A percentile compares a stretch with the other conserved stretches of the same genome.
Evolutionary conservation across 2,113 vertebrate species (phyloP).

Genomic region (Oncorhynchus masou): DNA sequence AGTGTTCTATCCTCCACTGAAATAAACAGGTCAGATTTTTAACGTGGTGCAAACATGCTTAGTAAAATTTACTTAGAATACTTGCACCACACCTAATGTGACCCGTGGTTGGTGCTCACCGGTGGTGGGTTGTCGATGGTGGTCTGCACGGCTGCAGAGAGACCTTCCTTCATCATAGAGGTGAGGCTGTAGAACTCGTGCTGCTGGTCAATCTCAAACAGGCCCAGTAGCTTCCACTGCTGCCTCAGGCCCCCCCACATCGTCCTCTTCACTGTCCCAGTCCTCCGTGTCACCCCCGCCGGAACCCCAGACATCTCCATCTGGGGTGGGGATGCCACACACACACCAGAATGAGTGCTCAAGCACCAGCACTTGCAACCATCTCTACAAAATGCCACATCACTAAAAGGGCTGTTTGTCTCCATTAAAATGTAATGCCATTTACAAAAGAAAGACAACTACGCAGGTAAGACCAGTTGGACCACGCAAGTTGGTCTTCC

Average conservation of each 20-base stretch:
- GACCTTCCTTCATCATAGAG: conserved; percentile 84
- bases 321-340: conserved; percentile 26
- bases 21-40: too few species aligned
- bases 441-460: conserved; percentile 28
- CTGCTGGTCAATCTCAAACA: conserved; percentile 83
- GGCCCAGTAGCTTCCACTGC: conserved; percentile 81
- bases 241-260: conserved; percentile 75
- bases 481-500: background rate
- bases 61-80: background rate
- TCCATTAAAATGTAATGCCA: background rate
- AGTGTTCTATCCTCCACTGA: too few species aligned
- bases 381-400: background rate
- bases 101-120: conserved; percentile 67
- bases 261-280: conserved; percentile 38
- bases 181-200: conserved; percentile 81
- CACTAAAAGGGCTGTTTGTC: background rate
- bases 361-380: background rate
- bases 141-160: conserved; percentile 76
- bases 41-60: too few species aligned
- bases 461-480: conserved; percentile 12
- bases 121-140: conserved; percentile 60
- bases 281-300: background rate
- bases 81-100: background rate
- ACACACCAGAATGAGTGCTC: background rate
- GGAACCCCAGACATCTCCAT: conserved; percentile 41